Percentiles rank a stretch among this genome's conserved stretches.
Evolutionary conservation across 2,888 invertebrate genomes (phyloP).

Genomic region (Chironomus tentans): DNA sequence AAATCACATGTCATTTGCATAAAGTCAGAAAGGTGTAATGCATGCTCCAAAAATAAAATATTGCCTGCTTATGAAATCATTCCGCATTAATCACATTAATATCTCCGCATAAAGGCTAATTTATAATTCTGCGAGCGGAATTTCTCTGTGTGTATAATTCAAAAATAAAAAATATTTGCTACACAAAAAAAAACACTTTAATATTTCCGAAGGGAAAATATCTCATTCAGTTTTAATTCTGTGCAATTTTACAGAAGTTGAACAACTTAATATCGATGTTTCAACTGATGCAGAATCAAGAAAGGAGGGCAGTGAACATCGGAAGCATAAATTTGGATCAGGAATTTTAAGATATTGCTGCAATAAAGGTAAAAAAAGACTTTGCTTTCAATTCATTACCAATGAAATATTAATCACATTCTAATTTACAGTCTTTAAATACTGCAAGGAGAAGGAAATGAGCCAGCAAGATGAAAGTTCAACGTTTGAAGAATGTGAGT

Average conservation of each 20-base stretch:
- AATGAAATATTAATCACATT: background rate
- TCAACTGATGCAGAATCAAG: constrained; percentile 8
- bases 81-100: too few relatives aligned
- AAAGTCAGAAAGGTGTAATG: too few relatives aligned
- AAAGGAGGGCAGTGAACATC: background rate
- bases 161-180: too few relatives aligned
- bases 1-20: too few relatives aligned
- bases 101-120: too few relatives aligned
- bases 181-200: background rate
- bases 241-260: constrained; percentile 17
- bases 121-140: background rate
- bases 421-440: too few relatives aligned
- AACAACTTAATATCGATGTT: constrained; percentile 19
- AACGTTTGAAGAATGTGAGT: constrained; percentile 26
- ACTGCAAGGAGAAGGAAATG: background rate
- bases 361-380: constrained; percentile 2
- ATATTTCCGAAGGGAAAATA: background rate
- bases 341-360: constrained; percentile 16
- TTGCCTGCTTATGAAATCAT: too few relatives aligned
- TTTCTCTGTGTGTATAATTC: background rate
- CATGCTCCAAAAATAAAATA: too few relatives aligned
- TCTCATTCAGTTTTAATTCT: background rate
- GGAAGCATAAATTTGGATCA: background rate
- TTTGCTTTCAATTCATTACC: background rate
- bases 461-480: constrained; percentile 11